Percentiles rank a stretch among this genome's conserved stretches.
phyloP scores from a whole-genome alignment of 2,797 vertebrate species.

The Gymnoscopelus braueri region DNA sequence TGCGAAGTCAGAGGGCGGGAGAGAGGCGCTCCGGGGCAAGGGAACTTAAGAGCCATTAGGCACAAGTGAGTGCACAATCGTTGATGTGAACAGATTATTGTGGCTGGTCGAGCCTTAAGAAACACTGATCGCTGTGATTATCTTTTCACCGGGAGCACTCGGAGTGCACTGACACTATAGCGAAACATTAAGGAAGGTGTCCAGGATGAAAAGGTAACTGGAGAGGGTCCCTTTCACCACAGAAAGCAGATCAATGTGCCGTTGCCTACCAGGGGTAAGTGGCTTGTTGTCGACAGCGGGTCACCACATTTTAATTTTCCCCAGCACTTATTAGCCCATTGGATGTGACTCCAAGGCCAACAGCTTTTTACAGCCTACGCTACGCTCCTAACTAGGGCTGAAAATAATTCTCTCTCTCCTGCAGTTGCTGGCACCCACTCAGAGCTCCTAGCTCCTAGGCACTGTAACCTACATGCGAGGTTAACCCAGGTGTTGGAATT shows the following conservation, averaged over 20 bases:
- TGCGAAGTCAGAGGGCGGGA: conserved; percentile 46
- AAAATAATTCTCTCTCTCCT: conserved; percentile 25
- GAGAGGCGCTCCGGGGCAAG: conserved; percentile 50
- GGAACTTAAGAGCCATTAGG: conserved; percentile 81
- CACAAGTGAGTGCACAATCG: conserved; percentile 71
- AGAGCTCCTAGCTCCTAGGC: background rate
- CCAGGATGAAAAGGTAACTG: conserved; percentile 59
- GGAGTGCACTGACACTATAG: conserved; percentile 71
- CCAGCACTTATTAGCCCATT: conserved; percentile 56
- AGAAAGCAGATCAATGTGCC: conserved; percentile 68
- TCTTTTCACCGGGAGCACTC: conserved; percentile 72
- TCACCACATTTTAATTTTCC: conserved; percentile 60
- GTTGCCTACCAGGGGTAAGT: conserved; percentile 46
- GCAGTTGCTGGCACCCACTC: conserved; percentile 30
- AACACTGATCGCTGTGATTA: conserved; percentile 81
- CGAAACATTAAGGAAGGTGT: conserved; percentile 72
- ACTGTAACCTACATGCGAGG: background rate
- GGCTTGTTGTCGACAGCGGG: conserved; percentile 54
- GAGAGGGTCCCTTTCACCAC: conserved; percentile 57
- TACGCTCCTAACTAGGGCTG: conserved; percentile 7
- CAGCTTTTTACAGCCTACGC: conserved; percentile 8
- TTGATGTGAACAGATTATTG: conserved; percentile 77
- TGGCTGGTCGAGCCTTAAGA: conserved; percentile 80
- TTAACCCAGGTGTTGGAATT: background rate
- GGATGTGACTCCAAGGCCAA: conserved; percentile 25